Percentiles rank a stretch among this genome's conserved stretches.
phyloP scores from a whole-genome alignment of 2,113 vertebrate species.

The Anthoscopus minutus region DNA sequence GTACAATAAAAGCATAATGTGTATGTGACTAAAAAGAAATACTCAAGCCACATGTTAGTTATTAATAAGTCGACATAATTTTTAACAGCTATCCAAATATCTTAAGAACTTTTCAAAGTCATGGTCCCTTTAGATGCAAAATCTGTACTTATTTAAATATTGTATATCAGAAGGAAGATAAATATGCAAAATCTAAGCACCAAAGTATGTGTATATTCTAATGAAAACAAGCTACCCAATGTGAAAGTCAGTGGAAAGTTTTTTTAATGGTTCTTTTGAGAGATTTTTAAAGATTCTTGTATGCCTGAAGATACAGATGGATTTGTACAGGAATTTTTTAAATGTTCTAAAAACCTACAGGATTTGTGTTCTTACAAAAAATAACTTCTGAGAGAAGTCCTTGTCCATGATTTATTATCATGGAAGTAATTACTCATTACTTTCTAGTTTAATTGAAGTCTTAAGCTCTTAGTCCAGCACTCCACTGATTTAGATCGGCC shows the following conservation, averaged over 20 bases:
- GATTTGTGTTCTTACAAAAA: background rate
- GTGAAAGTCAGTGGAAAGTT: background rate
- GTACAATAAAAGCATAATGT: conserved; percentile 14
- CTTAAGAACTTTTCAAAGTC: conserved; percentile 29
- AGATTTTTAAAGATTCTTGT: background rate
- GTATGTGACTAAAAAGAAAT: conserved; percentile 28
- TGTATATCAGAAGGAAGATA: conserved; percentile 29
- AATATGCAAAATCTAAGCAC: conserved; percentile 21
- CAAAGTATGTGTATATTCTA: background rate
- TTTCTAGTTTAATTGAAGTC: background rate
- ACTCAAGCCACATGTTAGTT: conserved; percentile 35
- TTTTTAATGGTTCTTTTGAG: background rate
- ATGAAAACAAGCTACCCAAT: background rate
- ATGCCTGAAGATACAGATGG: background rate
- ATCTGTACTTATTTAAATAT: conserved; percentile 56
- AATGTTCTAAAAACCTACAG: background rate
- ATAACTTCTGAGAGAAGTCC: background rate
- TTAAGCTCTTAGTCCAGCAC: background rate
- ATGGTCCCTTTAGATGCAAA: conserved; percentile 11
- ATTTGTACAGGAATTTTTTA: background rate
- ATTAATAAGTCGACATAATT: conserved; percentile 56
- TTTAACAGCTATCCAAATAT: conserved; percentile 47
- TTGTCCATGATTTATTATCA: background rate
- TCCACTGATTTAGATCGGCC: background rate
- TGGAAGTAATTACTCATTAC: background rate